Conservation (phyloP, 2,888 invertebrate genomes). For the Diplolepis rosae region DNA sequence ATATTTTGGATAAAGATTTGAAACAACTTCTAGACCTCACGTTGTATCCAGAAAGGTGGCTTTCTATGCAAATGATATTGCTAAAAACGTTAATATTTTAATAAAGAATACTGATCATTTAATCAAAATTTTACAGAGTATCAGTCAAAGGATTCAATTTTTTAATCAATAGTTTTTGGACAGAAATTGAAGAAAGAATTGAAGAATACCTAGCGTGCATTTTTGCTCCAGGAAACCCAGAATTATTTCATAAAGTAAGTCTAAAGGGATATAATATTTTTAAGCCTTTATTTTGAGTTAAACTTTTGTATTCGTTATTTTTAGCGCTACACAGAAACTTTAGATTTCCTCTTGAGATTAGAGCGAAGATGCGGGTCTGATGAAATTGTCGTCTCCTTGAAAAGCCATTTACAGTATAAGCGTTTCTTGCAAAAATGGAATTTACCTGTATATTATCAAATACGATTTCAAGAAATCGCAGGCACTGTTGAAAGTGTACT, state of each 20-base stretch:
- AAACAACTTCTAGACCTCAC: constrained; percentile 73
- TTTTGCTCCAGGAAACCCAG: constrained; percentile 94
- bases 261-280: neutral
- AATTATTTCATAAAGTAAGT: constrained; percentile 83
- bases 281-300: neutral
- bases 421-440: constrained; percentile 92
- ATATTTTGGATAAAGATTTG: constrained; percentile 83
- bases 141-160: constrained; percentile 82
- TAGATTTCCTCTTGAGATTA: constrained; percentile 83
- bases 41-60: constrained; percentile 64
- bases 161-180: constrained; percentile 91
- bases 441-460: constrained; percentile 96
- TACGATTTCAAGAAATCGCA: constrained; percentile 95
- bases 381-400: constrained; percentile 78
- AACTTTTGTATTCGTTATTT: constrained; percentile 40
- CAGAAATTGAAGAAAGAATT: constrained; percentile 86
- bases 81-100: constrained; percentile 37
- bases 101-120: constrained; percentile 7
- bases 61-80: constrained; percentile 65
- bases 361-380: constrained; percentile 79
- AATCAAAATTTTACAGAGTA: constrained; percentile 72
- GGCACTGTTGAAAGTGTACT: constrained; percentile 74
- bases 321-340: constrained; percentile 85
- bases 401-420: constrained; percentile 82
- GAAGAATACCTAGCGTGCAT: constrained; percentile 88